Base-by-base conservation (phyloP, 2,888 invertebrate species). In the Scelioninae gen. 1 region DNA sequence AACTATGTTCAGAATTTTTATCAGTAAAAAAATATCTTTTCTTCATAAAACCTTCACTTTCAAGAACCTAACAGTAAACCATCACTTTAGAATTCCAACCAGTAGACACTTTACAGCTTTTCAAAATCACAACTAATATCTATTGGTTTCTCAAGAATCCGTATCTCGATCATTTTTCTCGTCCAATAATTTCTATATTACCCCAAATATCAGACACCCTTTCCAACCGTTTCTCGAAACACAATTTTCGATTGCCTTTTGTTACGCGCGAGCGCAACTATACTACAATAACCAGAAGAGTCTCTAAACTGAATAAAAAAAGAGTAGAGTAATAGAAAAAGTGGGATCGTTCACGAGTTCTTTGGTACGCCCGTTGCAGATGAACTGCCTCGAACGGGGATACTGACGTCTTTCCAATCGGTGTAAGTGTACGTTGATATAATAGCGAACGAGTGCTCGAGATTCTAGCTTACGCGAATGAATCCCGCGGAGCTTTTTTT, bases 401-500 rank as follows among this genome's bases (percentile, higher is more conserved):
- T 68, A 40, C 69, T 72, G 72, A 65, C 76, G 81, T 69, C 63
- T 72, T 82, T 72, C 38, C 56, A 66, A 63, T 71, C 45, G 76
- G 51, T 23, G 32, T 68, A 56, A 53, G 76, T 60, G 38, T 58
- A 40, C 49, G 49, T 38, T 63, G 53, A 58, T 69, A 66, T 76
- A 77, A 82, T 82, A 68, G 76, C 72, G 47, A 68, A 15, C 62
- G 76, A 65, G 69, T 75, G 58, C 79, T 84, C 58, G 71, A 81
- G 79, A 71, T 79, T 66, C 43, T 66, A 76, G 79, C 69, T 77
- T 58, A 34, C 69, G 82, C 81, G 84, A 76, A 11, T 63, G 81
- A 82, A 82, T 85, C 86, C 86, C 80, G 85, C 74, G 84, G 86
- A 81, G 86, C 84, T 74, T 83, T 83, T 84, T 83, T 81, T 74